Evolutionary conservation across 2,113 vertebrate genomes (phyloP), one percentile per base, ranked within the genome.

Genomic region (Cariama cristata): DNA sequence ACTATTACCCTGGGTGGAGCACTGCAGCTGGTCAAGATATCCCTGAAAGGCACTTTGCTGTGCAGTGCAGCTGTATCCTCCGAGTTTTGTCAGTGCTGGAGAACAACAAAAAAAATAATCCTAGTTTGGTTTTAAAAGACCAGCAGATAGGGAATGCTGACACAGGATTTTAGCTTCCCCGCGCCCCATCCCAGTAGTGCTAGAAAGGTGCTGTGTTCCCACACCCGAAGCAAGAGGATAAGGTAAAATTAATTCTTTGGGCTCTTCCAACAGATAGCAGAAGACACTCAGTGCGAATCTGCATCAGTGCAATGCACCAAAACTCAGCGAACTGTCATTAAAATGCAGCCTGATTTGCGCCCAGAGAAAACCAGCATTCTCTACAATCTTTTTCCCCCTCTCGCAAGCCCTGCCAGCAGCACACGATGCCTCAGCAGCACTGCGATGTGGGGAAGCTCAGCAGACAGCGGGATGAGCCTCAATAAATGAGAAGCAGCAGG

Each of bases 1-100:
- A 27, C 79, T 80, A 17, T 77, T 74, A 82, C 53, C 58, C 62
- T 93, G 96, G 95, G 97, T 93, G 97, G 94, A 96, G 91, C 56
- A 23, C 86, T 49, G 80, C 76, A 95, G 86, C 89, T 47, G 64
- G 55, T 69, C 94, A 94, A 95, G 76, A 59, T 33, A 94, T 74
- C 89, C 94, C 86, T 67, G 91, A 88, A 91, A 96, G 93, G 91
- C 95, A 67, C 49, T 88, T 26, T 38, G 66, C 88, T 30, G 67
- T 2, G 32, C 81, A 67, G 75, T 12, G n/a, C 92, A 82, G 90
- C 90, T 91, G 93, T 21, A 64, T 79, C 59, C 67, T 86, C 74
- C 0, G 8, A 64, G 73, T 63, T 88, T 4, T 62, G 71, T 77
- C 56, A 11, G 44, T 28, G 82, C 42, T 55, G n/a, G 47, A 90